Base-by-base conservation (phyloP, 1,140 invertebrate species). In the Eubasilissa regina region DNA sequence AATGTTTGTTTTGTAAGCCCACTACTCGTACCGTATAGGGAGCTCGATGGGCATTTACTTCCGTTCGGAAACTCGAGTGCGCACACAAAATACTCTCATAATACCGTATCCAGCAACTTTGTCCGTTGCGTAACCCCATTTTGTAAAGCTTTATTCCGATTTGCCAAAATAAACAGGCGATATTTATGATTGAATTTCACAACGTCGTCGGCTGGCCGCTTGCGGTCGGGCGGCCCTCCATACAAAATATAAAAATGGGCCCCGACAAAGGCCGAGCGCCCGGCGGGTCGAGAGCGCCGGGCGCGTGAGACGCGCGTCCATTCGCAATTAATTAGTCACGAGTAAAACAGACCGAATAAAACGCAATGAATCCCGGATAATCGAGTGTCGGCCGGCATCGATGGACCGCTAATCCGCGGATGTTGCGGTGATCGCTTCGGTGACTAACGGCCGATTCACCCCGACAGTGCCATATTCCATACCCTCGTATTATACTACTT, bases 121-220 rank as follows among this genome's bases (percentile, higher is more conserved):
- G 35, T 64, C n/a, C n/a, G 12, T 13, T 58, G 17, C 60, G 35
- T 21, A 25, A 25, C 35, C 60, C 35, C 60, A 25, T 25, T 25
- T 43, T 64, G 60, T 62, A 62, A 19, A 62, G 60, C 19, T 62
- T 35, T 47, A n/a, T 68, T 47, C 15, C 43, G 11, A 68, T 68
- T 68, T 19, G 35, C 64, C 44, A 48, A 8, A 45, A 45, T 17
- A 47, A 68, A 68, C 64, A 68, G 44, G 64, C 64, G 44, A 68
- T 68, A 68, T 68, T 68, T 68, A 68, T 45, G 64, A 68, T 68
- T 68, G 64, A 68, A 68, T 68, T 68, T 47, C 12, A 43, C 15
- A 45, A 68, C 44, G n/a, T 35, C 25, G 25, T 35, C 25, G 25
- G 25, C 15, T 17, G n/a, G 64, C 64, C 64, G 17, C 45, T 68